Percentiles rank a stretch among this genome's conserved stretches.
These are phyloP conservation scores for Troglohyphantes excavatus DNA, from an alignment of 2,888 invertebrate genomes.

Conservation along the genomic window DNA sequence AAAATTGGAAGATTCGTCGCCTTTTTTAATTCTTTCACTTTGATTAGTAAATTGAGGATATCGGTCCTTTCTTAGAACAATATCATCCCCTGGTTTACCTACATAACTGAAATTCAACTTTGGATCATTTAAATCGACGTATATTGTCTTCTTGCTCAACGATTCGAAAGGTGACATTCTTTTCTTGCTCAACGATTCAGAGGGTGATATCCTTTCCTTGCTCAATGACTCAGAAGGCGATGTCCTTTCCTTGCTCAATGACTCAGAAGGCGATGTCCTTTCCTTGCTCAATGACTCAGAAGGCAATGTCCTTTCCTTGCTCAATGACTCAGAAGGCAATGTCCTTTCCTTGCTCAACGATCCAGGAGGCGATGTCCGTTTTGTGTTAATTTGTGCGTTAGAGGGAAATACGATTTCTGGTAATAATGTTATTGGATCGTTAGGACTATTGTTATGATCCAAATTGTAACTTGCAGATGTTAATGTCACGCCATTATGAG, in stretches of 20 bases:
- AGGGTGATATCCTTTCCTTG: background rate
- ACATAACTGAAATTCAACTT: background rate
- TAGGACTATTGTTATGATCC: too few species aligned
- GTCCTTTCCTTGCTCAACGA: background rate
- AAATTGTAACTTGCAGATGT: too few species aligned
- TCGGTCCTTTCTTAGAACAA: background rate
- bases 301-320: background rate
- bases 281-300: background rate
- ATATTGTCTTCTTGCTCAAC: background rate
- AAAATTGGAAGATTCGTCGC: background rate
- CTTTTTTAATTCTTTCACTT: background rate
- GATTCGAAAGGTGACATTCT: background rate
- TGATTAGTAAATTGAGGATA: background rate
- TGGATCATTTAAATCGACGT: background rate
- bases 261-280: background rate
- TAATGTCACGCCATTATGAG: too few species aligned
- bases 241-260: background rate
- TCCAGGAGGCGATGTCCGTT: background rate
- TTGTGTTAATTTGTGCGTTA: too few species aligned
- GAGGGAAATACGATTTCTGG: too few species aligned
- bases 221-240: background rate
- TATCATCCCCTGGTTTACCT: background rate
- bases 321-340: background rate
- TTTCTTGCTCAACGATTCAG: background rate
- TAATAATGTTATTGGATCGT: too few species aligned